phyloP scores from a whole-genome alignment of 2,113 vertebrate genomes.

The Deroptyus accipitrinus region DNA sequence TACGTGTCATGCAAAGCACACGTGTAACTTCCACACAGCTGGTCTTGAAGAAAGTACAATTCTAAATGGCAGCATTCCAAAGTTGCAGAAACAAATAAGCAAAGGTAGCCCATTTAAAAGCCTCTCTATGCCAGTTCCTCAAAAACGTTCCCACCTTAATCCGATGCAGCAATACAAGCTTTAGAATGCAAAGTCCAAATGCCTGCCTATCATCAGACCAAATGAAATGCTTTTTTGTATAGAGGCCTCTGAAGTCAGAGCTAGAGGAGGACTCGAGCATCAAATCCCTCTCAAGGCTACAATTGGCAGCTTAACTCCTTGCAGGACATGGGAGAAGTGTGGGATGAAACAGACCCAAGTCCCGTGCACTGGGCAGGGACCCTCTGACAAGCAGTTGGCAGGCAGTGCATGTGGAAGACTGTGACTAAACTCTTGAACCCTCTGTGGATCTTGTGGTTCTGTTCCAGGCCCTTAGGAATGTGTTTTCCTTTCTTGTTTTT shows the following conservation, averaged over 20 bases:
- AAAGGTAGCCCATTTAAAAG: background rate
- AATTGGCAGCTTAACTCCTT: background rate
- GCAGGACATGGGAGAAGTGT: background rate
- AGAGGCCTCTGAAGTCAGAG: background rate
- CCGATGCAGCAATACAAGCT: background rate
- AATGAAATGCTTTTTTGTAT: background rate
- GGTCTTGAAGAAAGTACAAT: background rate
- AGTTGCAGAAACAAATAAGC: background rate
- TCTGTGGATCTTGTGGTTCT: background rate
- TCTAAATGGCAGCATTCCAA: background rate
- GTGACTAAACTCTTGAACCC: background rate
- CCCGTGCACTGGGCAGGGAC: background rate
- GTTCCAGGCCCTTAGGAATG: background rate
- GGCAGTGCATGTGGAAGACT: background rate
- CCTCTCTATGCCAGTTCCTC: background rate
- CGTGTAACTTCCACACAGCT: background rate
- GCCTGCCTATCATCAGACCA: background rate
- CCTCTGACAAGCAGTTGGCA: background rate
- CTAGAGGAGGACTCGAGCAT: background rate
- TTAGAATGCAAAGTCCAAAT: background rate
- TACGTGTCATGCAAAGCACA: background rate
- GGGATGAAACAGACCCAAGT: background rate
- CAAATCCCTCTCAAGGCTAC: background rate
- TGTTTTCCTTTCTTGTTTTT: background rate
- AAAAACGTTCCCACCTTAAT: background rate